Conservation (phyloP, 2,113 vertebrate genomes). For the Holacanthus passer region DNA sequence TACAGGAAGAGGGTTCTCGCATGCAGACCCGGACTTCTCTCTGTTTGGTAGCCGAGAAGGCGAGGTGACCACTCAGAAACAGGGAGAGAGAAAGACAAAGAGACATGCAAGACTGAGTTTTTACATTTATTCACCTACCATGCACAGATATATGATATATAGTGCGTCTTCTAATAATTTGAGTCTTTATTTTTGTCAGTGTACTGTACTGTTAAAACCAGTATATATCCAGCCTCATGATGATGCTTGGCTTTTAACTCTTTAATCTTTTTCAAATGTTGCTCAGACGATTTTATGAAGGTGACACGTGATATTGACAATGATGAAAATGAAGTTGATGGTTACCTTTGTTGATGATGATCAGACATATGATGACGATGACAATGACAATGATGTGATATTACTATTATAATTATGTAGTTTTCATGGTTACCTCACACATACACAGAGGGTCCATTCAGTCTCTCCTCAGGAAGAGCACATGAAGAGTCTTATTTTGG, state of each 20-base stretch:
- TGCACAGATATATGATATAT: conserved; percentile 77
- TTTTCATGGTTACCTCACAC: conserved; percentile 67
- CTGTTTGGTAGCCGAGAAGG: conserved; percentile 23
- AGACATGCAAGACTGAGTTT: conserved; percentile 53
- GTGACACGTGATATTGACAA: conserved; percentile 30
- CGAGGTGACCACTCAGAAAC: conserved; percentile 22
- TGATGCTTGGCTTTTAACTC: conserved; percentile 79
- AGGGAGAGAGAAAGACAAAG: conserved; percentile 18
- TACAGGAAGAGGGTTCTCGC: conserved; percentile 38
- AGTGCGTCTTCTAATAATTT: conserved; percentile 77
- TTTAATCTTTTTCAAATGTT: conserved; percentile 71
- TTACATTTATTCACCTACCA: conserved; percentile 73
- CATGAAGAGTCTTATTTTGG: conserved; percentile 72
- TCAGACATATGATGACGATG: conserved; percentile 35
- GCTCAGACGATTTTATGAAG: conserved; percentile 65
- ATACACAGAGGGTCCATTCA: conserved; percentile 46
- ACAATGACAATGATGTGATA: conserved; percentile 58
- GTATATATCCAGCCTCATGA: conserved; percentile 73
- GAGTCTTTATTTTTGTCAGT: conserved; percentile 76
- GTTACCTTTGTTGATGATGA: conserved; percentile 34
- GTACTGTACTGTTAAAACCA: conserved; percentile 75
- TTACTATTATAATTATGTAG: conserved; percentile 59
- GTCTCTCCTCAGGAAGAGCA: conserved; percentile 74
- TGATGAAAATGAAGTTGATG: background rate
- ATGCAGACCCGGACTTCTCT: conserved; percentile 56